Evolutionary conservation across 2,888 invertebrate genomes (phyloP).

Genomic region (Hyposoter didymator): DNA sequence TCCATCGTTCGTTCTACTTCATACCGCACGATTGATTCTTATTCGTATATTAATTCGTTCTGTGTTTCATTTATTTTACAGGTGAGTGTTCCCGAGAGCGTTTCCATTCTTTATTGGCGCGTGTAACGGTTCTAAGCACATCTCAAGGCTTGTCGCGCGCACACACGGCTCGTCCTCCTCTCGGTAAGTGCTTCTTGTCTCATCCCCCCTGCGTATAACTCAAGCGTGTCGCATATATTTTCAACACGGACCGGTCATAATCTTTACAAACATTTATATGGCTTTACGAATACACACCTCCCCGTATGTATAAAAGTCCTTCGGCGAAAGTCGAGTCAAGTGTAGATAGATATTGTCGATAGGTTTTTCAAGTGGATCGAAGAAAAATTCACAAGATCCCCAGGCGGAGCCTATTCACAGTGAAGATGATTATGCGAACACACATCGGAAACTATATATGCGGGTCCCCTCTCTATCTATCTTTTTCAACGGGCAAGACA

Average conservation of each 20-base stretch:
- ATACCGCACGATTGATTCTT: background rate
- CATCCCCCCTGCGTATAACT: conserved; percentile 66
- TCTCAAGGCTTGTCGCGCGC: conserved; percentile 60
- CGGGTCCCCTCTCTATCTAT: conserved; percentile 11
- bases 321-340: conserved; percentile 49
- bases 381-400: conserved; percentile 62
- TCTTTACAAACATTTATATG: conserved; percentile 13
- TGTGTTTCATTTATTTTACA: conserved; percentile 67
- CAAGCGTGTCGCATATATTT: conserved; percentile 65
- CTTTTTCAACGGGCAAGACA: conserved; percentile 51
- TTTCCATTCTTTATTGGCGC: conserved; percentile 59
- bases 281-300: background rate
- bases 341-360: conserved; percentile 65
- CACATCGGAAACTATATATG: conserved; percentile 29
- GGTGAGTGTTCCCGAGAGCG: conserved; percentile 70
- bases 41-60: conserved; percentile 62
- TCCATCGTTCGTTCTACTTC: background rate
- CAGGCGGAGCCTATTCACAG: conserved; percentile 56
- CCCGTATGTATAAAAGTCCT: conserved; percentile 19
- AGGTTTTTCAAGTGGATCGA: conserved; percentile 65
- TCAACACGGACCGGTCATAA: conserved; percentile 52
- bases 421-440: conserved; percentile 46
- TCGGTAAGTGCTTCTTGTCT: conserved; percentile 68
- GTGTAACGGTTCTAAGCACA: conserved; percentile 63
- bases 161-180: conserved; percentile 54